Base-by-base conservation (phyloP, 92 coral and sea anemone species). In the Porites cylindrica region DNA sequence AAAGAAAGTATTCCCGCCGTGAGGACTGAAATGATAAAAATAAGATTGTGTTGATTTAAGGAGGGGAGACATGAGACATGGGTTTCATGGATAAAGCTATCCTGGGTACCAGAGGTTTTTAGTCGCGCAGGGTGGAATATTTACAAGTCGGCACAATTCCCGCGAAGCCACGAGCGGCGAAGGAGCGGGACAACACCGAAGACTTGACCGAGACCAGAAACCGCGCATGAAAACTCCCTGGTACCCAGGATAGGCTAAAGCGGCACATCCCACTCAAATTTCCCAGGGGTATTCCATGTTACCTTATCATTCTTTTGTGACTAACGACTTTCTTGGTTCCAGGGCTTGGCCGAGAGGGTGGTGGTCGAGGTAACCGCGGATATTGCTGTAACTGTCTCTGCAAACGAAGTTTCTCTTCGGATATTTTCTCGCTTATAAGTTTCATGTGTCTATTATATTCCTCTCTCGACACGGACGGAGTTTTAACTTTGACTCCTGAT, bases 361-460 rank as follows among this genome's bases (percentile, higher is more conserved):
- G 98, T 5, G 99, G 99, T 80, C 90, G 95, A 32, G 98, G 98
- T 7, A 92, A 52, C 20, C 90, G 82, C 17, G 91, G 89, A 7
- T 91, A 86, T 59, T 88, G 92, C 51, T 85, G 85, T 64, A 85
- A 84, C 62, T 91, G 89, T 20, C 82, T 85, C 47, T 91, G 92
- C 47, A 82, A 76, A 7, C 85, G 76, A 61, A 95, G 78, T 78
- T 93, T 93, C 70, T 95, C 94, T 61, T 94, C 97, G 5, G 95
- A 85, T 24, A 97, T 81, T 82, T 93, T 95, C 84, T 93, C 94
- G 54, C 90, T 93, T 70, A 97, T 66, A 81, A 97, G 83, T 83
- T 90, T 92, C 62, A 97, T 97, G 76, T 97, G 99, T 78, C 91
- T 89, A 73, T 97, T 95, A 76, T 97, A 97, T 71, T 95, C 99